Evolutionary conservation across 2,888 invertebrate genomes (phyloP), one percentile per base, ranked within the genome.

Genomic region (Eupeodes luniger): DNA sequence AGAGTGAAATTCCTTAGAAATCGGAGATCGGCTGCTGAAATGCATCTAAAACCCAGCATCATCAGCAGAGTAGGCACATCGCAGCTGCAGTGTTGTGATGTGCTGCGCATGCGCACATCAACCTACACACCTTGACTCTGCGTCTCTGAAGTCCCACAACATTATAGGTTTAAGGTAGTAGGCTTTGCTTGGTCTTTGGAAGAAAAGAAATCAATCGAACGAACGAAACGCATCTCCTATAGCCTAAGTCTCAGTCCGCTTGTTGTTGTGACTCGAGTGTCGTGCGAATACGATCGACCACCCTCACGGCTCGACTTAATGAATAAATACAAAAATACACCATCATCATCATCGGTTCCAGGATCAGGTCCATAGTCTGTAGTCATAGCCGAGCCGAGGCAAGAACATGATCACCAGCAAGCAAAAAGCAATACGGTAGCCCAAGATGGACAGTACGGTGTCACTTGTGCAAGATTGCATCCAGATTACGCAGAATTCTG

Each of bases 401-500:
- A 69, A 57, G n/a, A 77, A 79, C 86, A 74, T 81, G 78, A 78
- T 78, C 74, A 64, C 40, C 5, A 40, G 44, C 74, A 49, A 74
- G 64, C 74, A 51, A 62, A 62, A 70, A 16, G 47, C 59, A 72
- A 55, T 59, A 85, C 84, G 76, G 87, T 87, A 87, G 86, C 83
- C 49, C 34, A 62, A 69, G 69, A 83, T 86, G 83, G 84, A 87
- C 84, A 72, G 72, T 80, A 61, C 77, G 40, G 78, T 88, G 85
- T 88, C 88, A 88, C 74, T 81, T 81, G 81, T 53, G 19, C 49
- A 69, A 88, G 85, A 88, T 88, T 67, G 81, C 77, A 75, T 81
- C 85, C 88, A 81, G 88, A 88, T 88, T 85, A 88, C 88, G 88
- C 88, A 85, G 85, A 88, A 88, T 88, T 88, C 76, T 74, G 36